phyloP scores from a whole-genome alignment of 2,113 vertebrate species.

The Rafetus swinhoei region DNA sequence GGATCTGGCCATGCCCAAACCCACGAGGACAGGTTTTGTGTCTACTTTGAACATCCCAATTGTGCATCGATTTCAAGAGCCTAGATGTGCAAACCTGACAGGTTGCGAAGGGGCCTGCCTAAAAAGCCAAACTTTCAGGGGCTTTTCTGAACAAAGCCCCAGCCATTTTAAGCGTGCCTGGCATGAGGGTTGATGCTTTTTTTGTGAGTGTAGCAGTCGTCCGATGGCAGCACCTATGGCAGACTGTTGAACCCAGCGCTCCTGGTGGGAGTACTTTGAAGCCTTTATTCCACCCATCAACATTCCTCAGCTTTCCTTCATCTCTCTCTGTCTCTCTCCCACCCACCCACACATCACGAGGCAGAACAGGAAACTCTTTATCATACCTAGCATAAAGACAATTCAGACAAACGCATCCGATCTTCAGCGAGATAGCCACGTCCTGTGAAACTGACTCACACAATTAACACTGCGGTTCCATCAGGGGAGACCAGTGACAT shows the following conservation, averaged over 20 bases:
- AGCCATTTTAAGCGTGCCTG: background rate
- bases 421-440: background rate
- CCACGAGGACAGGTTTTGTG: background rate
- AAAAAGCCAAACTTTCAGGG: background rate
- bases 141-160: background rate
- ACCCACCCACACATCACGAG: background rate
- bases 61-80: background rate
- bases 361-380: background rate
- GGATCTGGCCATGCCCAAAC: background rate
- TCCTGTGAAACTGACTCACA: background rate
- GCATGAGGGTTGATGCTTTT: background rate
- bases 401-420: background rate
- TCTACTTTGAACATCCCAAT: background rate
- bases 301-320: background rate
- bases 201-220: background rate
- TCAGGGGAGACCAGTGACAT: background rate
- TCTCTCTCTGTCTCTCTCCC: background rate
- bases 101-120: background rate
- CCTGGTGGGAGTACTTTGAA: background rate
- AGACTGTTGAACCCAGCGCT: background rate
- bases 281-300: background rate
- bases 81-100: background rate
- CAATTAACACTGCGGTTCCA: background rate
- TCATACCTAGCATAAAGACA: slow-evolving; percentile 35
- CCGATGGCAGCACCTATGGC: background rate